Evolutionary conservation across 2,113 vertebrate species (phyloP).

Genomic region (Falco punctatus): DNA sequence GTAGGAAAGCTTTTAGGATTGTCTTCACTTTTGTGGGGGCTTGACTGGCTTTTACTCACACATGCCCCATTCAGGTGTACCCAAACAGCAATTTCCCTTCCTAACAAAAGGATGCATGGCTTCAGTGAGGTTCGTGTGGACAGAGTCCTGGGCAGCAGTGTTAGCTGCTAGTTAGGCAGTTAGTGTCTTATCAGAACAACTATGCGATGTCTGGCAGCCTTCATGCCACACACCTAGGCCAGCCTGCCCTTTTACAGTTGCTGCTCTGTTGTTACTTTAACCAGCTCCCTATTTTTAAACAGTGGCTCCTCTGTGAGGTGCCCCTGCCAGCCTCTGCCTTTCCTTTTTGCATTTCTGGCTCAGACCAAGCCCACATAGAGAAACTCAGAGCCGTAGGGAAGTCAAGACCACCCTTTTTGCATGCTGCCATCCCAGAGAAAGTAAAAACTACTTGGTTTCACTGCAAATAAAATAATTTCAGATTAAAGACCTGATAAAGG

Average conservation of each 20-base stretch:
- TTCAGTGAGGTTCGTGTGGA: neutral
- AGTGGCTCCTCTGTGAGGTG: neutral
- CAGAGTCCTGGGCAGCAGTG: neutral
- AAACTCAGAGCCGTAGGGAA: neutral
- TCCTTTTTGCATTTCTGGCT: neutral
- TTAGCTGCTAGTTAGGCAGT: neutral
- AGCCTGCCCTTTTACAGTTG: conserved; percentile 5
- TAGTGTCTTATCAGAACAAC: neutral
- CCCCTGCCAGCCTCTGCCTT: neutral
- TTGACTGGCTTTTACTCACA: neutral
- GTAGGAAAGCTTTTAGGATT: neutral
- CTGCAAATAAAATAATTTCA: neutral
- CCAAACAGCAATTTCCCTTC: neutral
- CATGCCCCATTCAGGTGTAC: neutral
- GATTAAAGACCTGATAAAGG: neutral
- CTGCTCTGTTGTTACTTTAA: neutral
- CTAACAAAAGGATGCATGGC: neutral
- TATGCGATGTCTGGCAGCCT: neutral
- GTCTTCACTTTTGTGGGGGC: neutral
- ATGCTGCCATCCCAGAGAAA: neutral
- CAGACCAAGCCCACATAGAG: neutral
- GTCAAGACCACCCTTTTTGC: neutral
- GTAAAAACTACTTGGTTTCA: neutral
- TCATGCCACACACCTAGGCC: neutral
- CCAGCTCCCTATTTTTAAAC: conserved; percentile 52